Percentiles rank a stretch among this genome's conserved stretches.
Evolutionary conservation across 2,797 vertebrate genomes (phyloP).

Genomic region (Danio kyathit): DNA sequence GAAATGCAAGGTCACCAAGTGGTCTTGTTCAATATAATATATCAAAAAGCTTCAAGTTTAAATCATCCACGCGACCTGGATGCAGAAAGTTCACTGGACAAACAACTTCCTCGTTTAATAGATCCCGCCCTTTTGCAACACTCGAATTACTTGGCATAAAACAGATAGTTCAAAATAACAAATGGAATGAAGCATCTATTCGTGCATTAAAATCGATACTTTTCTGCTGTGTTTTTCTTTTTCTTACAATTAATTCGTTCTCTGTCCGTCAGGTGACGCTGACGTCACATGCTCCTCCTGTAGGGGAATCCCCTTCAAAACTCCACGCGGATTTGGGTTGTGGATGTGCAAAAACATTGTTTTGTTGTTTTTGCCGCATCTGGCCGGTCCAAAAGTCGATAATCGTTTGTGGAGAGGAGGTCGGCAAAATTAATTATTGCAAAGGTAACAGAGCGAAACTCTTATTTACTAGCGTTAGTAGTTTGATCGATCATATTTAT

Average conservation of each 20-base stretch:
- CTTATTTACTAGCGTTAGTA: neutral
- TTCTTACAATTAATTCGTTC: neutral
- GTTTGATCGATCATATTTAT: neutral
- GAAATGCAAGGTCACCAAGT: neutral
- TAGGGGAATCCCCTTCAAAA: conserved; percentile 35
- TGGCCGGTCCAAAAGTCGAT: neutral
- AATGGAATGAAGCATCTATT: neutral
- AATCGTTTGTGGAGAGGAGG: neutral
- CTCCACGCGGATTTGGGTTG: conserved; percentile 20
- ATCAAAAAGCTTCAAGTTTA: neutral
- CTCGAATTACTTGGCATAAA: neutral
- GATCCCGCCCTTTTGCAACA: conserved; percentile 1
- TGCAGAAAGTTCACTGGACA: too few relatives aligned
- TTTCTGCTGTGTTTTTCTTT: neutral
- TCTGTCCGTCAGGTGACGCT: conserved; percentile 9
- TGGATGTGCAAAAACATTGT: neutral
- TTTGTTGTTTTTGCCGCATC: conserved; percentile 15
- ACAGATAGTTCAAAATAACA: neutral
- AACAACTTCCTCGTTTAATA: neutral
- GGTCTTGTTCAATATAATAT: neutral
- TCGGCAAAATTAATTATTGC: neutral
- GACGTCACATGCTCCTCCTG: conserved; percentile 34
- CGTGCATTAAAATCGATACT: neutral
- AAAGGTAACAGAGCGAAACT: neutral
- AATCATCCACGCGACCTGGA: neutral